These are phyloP conservation scores for Oryzias celebensis DNA, from an alignment of 2,113 vertebrate species.

Conservation along the genomic window DNA sequence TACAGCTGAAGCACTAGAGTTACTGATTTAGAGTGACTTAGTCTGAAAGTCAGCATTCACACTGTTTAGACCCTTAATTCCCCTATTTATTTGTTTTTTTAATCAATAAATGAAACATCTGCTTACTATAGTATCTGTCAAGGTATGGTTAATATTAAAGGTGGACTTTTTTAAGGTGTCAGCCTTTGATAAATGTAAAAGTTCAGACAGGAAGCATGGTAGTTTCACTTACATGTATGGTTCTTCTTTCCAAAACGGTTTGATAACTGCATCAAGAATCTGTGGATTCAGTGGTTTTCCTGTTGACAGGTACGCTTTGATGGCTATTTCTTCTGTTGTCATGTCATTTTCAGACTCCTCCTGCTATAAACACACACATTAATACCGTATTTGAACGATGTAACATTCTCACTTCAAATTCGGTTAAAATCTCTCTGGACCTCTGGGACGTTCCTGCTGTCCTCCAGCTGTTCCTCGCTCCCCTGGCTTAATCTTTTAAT, in stretches of 20 bases:
- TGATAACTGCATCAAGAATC: constrained; percentile 82
- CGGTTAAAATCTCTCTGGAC: constrained; percentile 7
- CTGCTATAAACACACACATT: constrained; percentile 17
- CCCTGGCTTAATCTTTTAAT: constrained; percentile 38
- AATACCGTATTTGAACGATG: not conserved
- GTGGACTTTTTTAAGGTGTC: no score
- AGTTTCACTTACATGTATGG: constrained; percentile 81
- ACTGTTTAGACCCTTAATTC: no score
- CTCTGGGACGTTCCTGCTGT: constrained; percentile 12
- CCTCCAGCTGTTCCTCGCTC: not conserved
- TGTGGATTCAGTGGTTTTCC: constrained; percentile 75
- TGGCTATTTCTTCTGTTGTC: constrained; percentile 84
- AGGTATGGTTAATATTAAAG: not conserved
- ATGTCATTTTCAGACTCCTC: constrained; percentile 60
- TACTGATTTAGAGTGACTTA: no score
- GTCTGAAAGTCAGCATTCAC: no score
- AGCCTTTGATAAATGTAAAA: not conserved
- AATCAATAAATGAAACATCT: no score
- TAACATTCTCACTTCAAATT: no score
- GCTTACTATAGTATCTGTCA: no score
- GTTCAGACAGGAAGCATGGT: not conserved
- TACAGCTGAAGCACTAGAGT: not conserved
- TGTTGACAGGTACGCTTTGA: constrained; percentile 81
- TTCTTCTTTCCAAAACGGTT: constrained; percentile 87
- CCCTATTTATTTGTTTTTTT: no score